Evolutionary conservation across 35 echinoderm and acorn worm genomes (phyloP).

Genomic region (Ptychodera flava): DNA sequence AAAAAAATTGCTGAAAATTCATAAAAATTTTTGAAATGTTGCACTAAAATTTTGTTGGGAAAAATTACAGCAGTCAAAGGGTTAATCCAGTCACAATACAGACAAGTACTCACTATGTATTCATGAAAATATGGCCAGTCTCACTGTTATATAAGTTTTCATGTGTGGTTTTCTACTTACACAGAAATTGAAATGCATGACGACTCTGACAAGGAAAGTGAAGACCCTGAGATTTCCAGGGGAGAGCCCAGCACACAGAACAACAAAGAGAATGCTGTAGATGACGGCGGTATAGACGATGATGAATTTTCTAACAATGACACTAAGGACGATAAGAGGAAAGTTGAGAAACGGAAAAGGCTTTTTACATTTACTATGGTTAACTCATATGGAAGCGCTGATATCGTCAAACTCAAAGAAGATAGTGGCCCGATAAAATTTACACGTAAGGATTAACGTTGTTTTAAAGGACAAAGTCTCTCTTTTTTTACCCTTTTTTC

Average conservation of each 20-base stretch:
- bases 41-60: too few species aligned
- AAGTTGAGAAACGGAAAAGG: constrained; percentile 40
- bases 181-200: neutral
- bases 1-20: too few species aligned
- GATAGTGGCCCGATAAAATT: constrained; percentile 81
- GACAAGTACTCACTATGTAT: too few species aligned
- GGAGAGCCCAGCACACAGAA: constrained; percentile 9
- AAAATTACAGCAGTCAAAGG: too few species aligned
- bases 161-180: too few species aligned
- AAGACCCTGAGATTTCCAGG: neutral
- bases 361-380: constrained; percentile 79
- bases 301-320: neutral
- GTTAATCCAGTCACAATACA: too few species aligned
- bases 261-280: neutral
- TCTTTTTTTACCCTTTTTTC: too few species aligned
- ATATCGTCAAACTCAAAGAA: constrained; percentile 72
- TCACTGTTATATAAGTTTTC: too few species aligned
- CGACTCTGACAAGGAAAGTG: constrained; percentile 16
- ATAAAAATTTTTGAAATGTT: too few species aligned
- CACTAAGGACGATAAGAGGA: neutral
- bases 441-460: constrained; percentile 86
- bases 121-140: too few species aligned
- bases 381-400: constrained; percentile 92
- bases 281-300: neutral
- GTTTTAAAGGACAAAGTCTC: too few species aligned